These are phyloP conservation scores for Dryocosmus kuriphilus DNA, from an alignment of 2,888 invertebrate genomes.

Conservation along the genomic window DNA sequence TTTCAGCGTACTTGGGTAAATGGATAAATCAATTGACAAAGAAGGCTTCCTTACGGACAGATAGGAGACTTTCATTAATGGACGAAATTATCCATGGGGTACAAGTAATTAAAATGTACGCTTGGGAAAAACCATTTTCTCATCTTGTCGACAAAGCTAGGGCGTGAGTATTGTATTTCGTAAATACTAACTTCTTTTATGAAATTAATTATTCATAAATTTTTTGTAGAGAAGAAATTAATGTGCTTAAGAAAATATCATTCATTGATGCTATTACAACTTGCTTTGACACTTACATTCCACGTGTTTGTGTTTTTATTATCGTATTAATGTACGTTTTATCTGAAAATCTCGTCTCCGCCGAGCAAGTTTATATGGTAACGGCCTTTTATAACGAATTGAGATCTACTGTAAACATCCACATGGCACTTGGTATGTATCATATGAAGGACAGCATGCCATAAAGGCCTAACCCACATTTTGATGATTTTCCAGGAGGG, in stretches of 20 bases:
- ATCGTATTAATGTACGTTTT: conserved; percentile 83
- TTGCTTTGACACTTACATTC: conserved; percentile 84
- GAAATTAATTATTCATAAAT: too few species aligned
- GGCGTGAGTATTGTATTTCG: conserved; percentile 75
- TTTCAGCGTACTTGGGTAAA: conserved; percentile 78
- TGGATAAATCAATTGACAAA: conserved; percentile 77
- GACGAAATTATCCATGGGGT: conserved; percentile 93
- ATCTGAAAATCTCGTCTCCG: conserved; percentile 81
- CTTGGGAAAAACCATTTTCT: conserved; percentile 90
- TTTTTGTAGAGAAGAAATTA: too few species aligned
- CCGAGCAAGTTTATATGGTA: too few species aligned
- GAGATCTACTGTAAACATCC: conserved; percentile 85
- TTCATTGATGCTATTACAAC: too few species aligned
- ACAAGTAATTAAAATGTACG: conserved; percentile 93
- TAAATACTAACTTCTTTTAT: too few species aligned
- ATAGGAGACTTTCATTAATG: conserved; percentile 92
- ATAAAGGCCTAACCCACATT: too few species aligned
- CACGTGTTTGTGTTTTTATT: conserved; percentile 85
- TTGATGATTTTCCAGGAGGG: too few species aligned
- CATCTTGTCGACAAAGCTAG: conserved; percentile 80
- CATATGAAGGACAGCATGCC: too few species aligned
- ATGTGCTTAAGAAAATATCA: too few species aligned
- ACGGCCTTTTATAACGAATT: conserved; percentile 87
- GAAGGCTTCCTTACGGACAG: conserved; percentile 83
- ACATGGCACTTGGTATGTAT: conserved; percentile 80